Evolutionary conservation across 2,113 vertebrate species (phyloP).

Genomic region (Trochalopteron elliotii): DNA sequence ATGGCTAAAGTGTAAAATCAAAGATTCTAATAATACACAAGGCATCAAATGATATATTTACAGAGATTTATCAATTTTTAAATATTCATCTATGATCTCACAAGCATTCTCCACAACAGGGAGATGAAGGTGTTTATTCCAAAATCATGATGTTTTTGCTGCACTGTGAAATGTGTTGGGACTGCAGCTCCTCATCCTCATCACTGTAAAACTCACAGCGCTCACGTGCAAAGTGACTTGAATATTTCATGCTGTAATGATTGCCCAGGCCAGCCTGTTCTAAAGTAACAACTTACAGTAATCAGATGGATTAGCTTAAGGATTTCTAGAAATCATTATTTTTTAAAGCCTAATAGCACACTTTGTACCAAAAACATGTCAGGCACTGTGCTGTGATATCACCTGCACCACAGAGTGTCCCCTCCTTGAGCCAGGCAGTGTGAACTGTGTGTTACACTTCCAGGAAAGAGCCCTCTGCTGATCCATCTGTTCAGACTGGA

Average conservation of each 20-base stretch:
- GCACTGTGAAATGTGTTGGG: not conserved
- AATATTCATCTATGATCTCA: conserved; percentile 32
- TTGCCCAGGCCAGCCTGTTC: conserved; percentile 63
- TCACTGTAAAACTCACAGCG: conserved; percentile 46
- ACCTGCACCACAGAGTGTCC: conserved; percentile 47
- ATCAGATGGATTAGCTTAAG: conserved; percentile 58
- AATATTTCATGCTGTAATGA: conserved; percentile 57
- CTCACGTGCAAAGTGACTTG: conserved; percentile 56
- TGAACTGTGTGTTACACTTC: conserved; percentile 32
- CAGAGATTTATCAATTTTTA: conserved; percentile 4
- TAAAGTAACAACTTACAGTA: conserved; percentile 14
- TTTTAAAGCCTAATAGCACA: conserved; percentile 57
- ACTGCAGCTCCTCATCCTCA: not conserved
- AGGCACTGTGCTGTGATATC: conserved; percentile 74
- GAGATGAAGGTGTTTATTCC: not conserved
- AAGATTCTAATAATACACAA: conserved; percentile 17
- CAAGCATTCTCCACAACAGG: not conserved
- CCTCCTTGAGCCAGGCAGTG: conserved; percentile 51
- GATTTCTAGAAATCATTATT: conserved; percentile 42
- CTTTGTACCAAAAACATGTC: conserved; percentile 78
- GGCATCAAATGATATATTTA: conserved; percentile 7
- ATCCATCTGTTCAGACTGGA: conserved; percentile 54
- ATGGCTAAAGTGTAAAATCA: conserved; percentile 22
- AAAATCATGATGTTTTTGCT: conserved; percentile 27
- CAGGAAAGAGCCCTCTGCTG: not conserved